phyloP scores from a whole-genome alignment of 1,140 invertebrate genomes.

The Pararge aegeria region DNA sequence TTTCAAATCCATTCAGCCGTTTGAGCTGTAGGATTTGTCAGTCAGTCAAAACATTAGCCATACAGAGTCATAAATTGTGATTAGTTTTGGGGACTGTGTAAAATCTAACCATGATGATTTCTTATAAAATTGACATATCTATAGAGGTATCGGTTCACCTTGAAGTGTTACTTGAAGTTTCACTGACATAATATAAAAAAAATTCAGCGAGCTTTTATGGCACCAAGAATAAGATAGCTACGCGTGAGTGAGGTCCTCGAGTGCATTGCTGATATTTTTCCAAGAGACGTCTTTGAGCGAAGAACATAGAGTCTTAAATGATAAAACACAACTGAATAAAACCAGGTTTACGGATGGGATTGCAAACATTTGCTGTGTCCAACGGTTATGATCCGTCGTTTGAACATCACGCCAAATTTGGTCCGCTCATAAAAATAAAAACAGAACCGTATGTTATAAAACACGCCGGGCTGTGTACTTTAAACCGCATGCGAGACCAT shows the following conservation, averaged over 20 bases:
- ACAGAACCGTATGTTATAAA: constrained; percentile 55
- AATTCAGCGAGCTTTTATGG: constrained; percentile 46
- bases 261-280: constrained; percentile 6
- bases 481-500: constrained; percentile 30
- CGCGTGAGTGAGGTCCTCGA: constrained; percentile 37
- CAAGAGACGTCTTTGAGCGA: constrained; percentile 21
- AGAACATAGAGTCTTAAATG: constrained; percentile 23
- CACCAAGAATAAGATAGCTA: constrained; percentile 52
- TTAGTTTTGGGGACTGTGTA: too few relatives aligned
- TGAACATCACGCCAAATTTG: constrained; percentile 68
- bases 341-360: constrained; percentile 53
- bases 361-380: constrained; percentile 64
- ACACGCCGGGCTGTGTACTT: constrained; percentile 45
- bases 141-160: too few relatives aligned
- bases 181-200: too few relatives aligned
- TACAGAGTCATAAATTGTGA: too few relatives aligned
- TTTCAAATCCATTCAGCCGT: too few relatives aligned
- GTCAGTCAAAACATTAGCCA: too few relatives aligned
- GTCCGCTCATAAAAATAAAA: constrained; percentile 69
- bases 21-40: too few relatives aligned
- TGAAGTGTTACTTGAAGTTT: too few relatives aligned
- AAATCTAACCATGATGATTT: too few relatives aligned
- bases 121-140: too few relatives aligned
- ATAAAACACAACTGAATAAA: constrained; percentile 42
- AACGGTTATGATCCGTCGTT: constrained; percentile 66